Conservation (phyloP, 2,797 vertebrate genomes). For the Neosilurus mollespiculum region DNA sequence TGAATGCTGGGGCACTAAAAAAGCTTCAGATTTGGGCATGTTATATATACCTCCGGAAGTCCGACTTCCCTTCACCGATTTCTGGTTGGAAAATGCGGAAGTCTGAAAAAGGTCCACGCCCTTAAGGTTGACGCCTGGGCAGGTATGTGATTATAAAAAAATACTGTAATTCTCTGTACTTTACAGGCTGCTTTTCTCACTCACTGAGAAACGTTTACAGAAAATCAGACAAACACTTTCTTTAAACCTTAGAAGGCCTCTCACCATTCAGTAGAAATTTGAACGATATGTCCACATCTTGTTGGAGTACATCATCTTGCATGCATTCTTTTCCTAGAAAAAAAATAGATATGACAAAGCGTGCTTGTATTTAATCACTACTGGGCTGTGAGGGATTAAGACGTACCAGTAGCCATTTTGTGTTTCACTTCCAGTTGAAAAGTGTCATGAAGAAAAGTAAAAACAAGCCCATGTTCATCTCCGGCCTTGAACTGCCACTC, state of each 20-base stretch:
- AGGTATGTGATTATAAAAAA: background rate
- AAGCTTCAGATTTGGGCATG: too few relatives aligned
- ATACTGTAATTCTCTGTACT: background rate
- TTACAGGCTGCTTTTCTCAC: background rate
- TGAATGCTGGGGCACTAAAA: too few relatives aligned
- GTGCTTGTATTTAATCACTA: background rate
- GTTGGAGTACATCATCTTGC: conserved; percentile 44
- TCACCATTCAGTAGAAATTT: conserved; percentile 69
- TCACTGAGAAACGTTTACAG: background rate
- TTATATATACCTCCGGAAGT: too few relatives aligned
- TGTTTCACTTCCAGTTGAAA: conserved; percentile 65
- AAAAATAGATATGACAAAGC: conserved; percentile 12
- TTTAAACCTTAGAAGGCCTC: conserved; percentile 27
- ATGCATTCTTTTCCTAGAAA: conserved; percentile 51
- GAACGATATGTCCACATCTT: conserved; percentile 65
- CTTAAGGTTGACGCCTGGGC: background rate
- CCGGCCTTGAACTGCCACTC: conserved; percentile 69
- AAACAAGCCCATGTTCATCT: conserved; percentile 53
- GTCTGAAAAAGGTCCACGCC: background rate
- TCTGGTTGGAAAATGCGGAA: too few relatives aligned
- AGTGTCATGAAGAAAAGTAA: conserved; percentile 71
- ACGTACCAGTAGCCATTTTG: conserved; percentile 61
- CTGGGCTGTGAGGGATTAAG: background rate
- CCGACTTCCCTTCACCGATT: too few relatives aligned
- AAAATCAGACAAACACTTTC: background rate